Base-by-base conservation (phyloP, 2,888 invertebrate species). In the Aricia artaxerxes region DNA sequence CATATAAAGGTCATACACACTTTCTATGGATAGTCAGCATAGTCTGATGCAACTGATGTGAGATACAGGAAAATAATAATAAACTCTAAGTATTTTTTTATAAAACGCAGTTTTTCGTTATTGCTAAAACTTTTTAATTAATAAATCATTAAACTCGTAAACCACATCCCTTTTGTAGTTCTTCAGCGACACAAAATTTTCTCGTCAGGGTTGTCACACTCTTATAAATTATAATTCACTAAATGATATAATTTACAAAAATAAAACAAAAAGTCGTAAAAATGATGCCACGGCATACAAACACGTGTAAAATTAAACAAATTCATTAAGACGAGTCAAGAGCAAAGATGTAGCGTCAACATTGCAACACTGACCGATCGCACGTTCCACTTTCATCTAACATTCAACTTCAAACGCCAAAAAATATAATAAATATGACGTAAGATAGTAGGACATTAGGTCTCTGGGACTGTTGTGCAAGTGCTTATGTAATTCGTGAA, bases 381-480 rank as follows among this genome's bases (percentile, higher is more conserved):
- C 92, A 92, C 92, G 93, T 87, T 87, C 91, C 83, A 92, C 92
- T 92, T 93, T 91, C 90, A 86, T 88, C 86, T 90, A 90, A 89
- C 92, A 92, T 91, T 91, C 90, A 92, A 92, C 89, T 89, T 89
- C 85, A 87, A 83, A 85, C 86, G 86, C 86, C 89, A 90, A 91
- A 90, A 91, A 88, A 82, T 82, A 85, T 83, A 85, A 87, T 85
- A 85, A 85, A 85, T 82, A 85, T 93, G 89, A 92, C 87, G 90
- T 89, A 92, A 93, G 85, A 75, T 38, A 92, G 88, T 94, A 89
- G 93, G 91, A 91, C 92, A 93, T 92, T 92, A 86, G 94, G 94
- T 93, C 92, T 92, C 83, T 88, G 87, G 92, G 87, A 84, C 89
- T 86, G 84, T 94, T 94, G 87, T 88, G 89, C 87, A 94, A 94